Percentiles rank a stretch among this genome's conserved stretches.
These are phyloP conservation scores for Isaurus tuberculatus DNA, from an alignment of 92 coral and sea anemone species.

Conservation along the genomic window DNA sequence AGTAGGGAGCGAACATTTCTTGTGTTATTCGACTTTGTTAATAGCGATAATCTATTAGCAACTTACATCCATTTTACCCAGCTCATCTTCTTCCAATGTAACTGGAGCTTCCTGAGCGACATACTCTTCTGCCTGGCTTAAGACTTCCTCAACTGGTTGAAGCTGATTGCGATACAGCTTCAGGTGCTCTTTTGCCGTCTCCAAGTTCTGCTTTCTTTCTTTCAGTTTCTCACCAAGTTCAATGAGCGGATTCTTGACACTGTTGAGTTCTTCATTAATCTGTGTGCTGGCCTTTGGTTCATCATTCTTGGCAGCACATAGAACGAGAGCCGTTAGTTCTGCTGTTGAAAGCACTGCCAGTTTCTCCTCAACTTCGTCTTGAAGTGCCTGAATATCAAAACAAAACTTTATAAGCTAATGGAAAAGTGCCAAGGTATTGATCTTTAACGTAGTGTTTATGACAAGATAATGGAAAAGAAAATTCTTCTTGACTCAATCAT, in stretches of 20 bases:
- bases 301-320: conserved; percentile 81
- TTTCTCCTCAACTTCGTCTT: conserved; percentile 71
- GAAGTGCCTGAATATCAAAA: conserved; percentile 64
- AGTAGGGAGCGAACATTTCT: no score
- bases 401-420: neutral
- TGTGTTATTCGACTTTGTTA: neutral
- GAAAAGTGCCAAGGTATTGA: neutral
- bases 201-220: conserved; percentile 80
- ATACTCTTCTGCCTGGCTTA: conserved; percentile 79
- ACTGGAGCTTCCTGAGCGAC: conserved; percentile 81
- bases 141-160: conserved; percentile 89
- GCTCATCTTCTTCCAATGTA: conserved; percentile 81
- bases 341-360: conserved; percentile 74
- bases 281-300: conserved; percentile 89
- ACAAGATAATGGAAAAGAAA: neutral
- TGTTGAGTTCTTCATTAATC: conserved; percentile 73
- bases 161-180: conserved; percentile 75
- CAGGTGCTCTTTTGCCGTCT: conserved; percentile 79
- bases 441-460: no score
- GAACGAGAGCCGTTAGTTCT: conserved; percentile 77
- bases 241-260: conserved; percentile 68
- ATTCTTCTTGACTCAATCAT: no score
- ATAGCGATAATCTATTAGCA: neutral
- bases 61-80: conserved; percentile 94
- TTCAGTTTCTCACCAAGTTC: conserved; percentile 84